A percentile compares a stretch with the other conserved stretches of the same genome.
Evolutionary conservation across 2,888 invertebrate species (phyloP).

Genomic region (Conomelus anceps): DNA sequence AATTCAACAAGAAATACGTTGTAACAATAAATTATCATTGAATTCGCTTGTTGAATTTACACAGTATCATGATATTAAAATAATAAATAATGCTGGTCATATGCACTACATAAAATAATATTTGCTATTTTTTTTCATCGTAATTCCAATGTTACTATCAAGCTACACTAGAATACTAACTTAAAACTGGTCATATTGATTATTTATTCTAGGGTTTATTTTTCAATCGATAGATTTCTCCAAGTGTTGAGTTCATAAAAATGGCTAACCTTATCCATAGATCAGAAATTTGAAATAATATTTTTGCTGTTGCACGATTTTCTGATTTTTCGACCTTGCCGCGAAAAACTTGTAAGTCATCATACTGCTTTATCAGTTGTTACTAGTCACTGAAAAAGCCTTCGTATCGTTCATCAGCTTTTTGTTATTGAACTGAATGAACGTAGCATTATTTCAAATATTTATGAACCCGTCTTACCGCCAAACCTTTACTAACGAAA

Average conservation of each 20-base stretch:
- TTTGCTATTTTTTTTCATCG: too few relatives aligned
- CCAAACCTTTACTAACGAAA: neutral
- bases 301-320: neutral
- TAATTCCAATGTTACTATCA: too few relatives aligned
- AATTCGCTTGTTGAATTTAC: too few relatives aligned
- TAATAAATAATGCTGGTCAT: too few relatives aligned
- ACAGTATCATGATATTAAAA: too few relatives aligned
- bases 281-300: neutral
- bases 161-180: too few relatives aligned
- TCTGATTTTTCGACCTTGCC: neutral
- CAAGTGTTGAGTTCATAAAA: neutral
- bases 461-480: neutral
- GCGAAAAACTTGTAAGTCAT: neutral
- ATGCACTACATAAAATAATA: too few relatives aligned
- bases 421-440: neutral
- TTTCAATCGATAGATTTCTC: neutral
- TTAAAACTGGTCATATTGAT: too few relatives aligned
- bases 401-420: neutral
- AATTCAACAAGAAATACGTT: too few relatives aligned
- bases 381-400: neutral
- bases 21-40: too few relatives aligned
- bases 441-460: neutral
- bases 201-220: too few relatives aligned
- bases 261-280: neutral
- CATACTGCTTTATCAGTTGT: neutral